phyloP scores from a whole-genome alignment of 1,140 invertebrate genomes.

The Panagrolaimus sp. region DNA sequence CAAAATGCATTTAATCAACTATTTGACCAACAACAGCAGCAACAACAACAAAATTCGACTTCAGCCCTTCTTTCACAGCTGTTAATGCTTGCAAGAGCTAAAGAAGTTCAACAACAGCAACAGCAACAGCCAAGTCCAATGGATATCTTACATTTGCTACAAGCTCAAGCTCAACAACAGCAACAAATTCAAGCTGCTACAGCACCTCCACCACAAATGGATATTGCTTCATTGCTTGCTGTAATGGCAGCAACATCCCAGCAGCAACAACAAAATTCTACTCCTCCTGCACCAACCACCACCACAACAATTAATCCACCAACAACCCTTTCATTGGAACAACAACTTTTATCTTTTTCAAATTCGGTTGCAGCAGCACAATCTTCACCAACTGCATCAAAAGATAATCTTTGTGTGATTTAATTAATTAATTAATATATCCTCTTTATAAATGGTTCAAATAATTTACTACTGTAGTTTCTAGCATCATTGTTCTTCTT shows the following conservation, averaged over 20 bases:
- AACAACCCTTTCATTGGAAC: background rate
- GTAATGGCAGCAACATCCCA: background rate
- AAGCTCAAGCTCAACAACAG: background rate
- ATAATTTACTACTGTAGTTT: too few relatives aligned
- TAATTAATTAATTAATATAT: background rate
- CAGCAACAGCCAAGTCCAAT: background rate
- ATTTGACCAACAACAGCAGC: background rate
- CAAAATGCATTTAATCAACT: background rate
- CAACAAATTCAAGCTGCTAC: background rate
- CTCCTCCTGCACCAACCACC: background rate
- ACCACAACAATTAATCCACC: background rate
- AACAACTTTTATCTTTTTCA: background rate
- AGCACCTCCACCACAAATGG: background rate
- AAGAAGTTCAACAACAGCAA: background rate
- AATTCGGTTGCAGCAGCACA: background rate
- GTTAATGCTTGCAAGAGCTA: background rate
- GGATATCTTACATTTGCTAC: background rate
- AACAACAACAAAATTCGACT: background rate
- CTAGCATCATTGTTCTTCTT: too few relatives aligned
- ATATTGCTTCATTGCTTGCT: background rate
- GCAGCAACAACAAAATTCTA: background rate
- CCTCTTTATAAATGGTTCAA: too few relatives aligned
- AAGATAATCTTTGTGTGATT: slow-evolving; percentile 9
- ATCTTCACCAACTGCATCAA: background rate
- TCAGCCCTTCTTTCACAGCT: background rate